These are phyloP conservation scores for Melospiza melodia DNA, from an alignment of 2,113 vertebrate genomes.

Conservation along the genomic window DNA sequence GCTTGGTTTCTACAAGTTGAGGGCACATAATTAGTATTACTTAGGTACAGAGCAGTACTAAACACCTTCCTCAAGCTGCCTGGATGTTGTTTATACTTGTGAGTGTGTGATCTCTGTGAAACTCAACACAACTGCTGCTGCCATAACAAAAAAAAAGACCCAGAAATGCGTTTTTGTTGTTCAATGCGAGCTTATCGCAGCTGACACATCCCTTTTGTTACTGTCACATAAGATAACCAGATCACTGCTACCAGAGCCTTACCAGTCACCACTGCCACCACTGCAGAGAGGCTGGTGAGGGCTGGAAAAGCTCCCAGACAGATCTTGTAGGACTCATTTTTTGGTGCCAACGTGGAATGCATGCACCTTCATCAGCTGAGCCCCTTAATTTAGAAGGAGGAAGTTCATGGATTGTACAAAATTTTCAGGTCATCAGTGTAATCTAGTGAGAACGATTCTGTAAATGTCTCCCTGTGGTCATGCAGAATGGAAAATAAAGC, in stretches of 20 bases:
- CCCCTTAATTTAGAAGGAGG: neutral
- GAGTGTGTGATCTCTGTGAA: neutral
- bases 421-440: neutral
- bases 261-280: neutral
- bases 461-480: neutral
- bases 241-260: neutral
- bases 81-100: neutral
- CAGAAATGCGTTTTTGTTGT: neutral
- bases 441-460: neutral
- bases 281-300: neutral
- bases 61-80: neutral
- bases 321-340: neutral
- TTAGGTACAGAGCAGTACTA: neutral
- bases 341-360: accelerated
- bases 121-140: neutral
- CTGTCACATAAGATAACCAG: neutral
- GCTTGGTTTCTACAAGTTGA: neutral
- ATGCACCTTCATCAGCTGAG: neutral
- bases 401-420: neutral
- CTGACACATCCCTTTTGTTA: neutral
- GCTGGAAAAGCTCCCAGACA: neutral
- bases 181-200: neutral
- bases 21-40: neutral
- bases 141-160: neutral
- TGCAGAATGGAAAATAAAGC: neutral